Evolutionary conservation across 2,888 invertebrate species (phyloP).

Genomic region (Phoenoteleia sp.): DNA sequence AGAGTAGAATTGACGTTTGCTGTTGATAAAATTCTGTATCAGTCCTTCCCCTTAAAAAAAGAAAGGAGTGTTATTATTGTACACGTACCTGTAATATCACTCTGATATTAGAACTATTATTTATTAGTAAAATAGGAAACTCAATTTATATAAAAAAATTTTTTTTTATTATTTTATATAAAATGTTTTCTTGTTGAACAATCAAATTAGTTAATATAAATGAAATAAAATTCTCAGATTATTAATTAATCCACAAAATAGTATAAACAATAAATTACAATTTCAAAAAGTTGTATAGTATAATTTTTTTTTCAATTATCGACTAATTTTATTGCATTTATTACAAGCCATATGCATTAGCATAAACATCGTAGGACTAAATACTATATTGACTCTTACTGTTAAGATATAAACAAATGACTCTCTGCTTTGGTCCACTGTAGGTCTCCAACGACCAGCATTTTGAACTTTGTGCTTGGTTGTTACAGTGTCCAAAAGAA

Average conservation of each 20-base stretch:
- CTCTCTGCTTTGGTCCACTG: neutral
- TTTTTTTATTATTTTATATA: too few species aligned
- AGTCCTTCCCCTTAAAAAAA: neutral
- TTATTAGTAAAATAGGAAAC: neutral
- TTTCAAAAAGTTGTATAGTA: neutral
- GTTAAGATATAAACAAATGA: neutral
- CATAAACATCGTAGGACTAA: neutral
- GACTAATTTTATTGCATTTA: too few species aligned
- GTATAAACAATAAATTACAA: too few species aligned
- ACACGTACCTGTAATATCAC: neutral
- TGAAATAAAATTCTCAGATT: neutral
- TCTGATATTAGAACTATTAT: neutral
- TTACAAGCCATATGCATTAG: too few species aligned
- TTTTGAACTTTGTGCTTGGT: neutral
- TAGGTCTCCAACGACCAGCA: neutral
- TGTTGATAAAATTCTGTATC: neutral
- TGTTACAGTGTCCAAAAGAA: neutral
- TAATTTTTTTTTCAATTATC: neutral
- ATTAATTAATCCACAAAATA: too few species aligned
- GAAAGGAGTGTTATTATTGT: neutral
- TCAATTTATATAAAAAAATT: neutral
- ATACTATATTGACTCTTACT: neutral
- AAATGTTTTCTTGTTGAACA: neutral
- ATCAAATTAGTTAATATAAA: neutral
- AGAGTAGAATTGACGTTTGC: slow-evolving; percentile 5